These are phyloP conservation scores for Phaethornis superciliosus DNA, from an alignment of 2,113 vertebrate genomes.

Conservation along the genomic window DNA sequence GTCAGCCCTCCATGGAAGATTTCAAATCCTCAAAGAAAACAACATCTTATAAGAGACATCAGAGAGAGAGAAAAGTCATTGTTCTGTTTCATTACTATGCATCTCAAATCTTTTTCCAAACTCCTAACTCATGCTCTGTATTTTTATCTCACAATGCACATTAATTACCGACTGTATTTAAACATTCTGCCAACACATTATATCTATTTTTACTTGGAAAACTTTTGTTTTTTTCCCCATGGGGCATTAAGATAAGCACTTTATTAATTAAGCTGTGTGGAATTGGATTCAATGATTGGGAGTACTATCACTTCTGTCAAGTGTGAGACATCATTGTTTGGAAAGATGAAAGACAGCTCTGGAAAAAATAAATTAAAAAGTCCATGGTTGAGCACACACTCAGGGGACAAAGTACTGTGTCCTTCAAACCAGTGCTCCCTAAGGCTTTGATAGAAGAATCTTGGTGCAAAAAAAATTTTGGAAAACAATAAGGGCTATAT, in stretches of 20 bases:
- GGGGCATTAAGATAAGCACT: constrained; percentile 50
- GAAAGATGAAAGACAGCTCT: constrained; percentile 14
- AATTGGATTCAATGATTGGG: constrained; percentile 26
- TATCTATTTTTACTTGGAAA: constrained; percentile 48
- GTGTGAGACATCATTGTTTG: neutral
- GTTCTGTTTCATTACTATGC: neutral
- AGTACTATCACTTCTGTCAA: constrained; percentile 20
- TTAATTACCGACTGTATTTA: constrained; percentile 11
- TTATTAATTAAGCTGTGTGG: constrained; percentile 49
- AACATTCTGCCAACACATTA: constrained; percentile 16
- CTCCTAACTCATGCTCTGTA: neutral
- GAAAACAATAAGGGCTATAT: neutral
- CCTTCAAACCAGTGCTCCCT: neutral
- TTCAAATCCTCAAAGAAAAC: constrained; percentile 16
- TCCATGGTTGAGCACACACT: neutral
- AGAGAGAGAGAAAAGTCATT: neutral
- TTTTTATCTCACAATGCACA: neutral
- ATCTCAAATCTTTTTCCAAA: neutral
- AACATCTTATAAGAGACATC: neutral
- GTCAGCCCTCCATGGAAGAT: neutral
- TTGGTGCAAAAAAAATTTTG: neutral
- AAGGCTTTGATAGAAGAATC: neutral
- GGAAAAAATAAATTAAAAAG: neutral
- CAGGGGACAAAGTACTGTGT: neutral
- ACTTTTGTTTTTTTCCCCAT: neutral